Evolutionary conservation across 2,888 invertebrate species (phyloP), one percentile per base, ranked within the genome.

Genomic region (Scaptomyza polygonia): DNA sequence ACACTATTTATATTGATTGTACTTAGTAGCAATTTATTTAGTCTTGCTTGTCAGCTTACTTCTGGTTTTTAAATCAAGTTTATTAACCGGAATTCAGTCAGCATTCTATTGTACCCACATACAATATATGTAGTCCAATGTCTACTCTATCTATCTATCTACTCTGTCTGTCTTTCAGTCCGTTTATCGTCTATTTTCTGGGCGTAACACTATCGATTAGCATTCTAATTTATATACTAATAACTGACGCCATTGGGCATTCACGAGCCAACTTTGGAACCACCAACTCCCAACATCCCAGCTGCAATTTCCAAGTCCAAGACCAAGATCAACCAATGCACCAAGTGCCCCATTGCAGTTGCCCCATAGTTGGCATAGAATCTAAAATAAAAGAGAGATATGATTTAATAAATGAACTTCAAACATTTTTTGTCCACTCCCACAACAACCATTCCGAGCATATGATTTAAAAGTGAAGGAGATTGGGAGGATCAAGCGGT

Each of bases 31-130:
- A 76, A 88, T 87, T 87, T 75, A 82, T 82, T 69, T 56, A 56
- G 62, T 54, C 56, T 51, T 58, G 53, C 11, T n/a, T 43, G 57
- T 48, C 51, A 64, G 65, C 72, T 73, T 61, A 88, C 77, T 85
- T 88, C 85, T 85, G 88, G 88, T 85, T 86, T 86, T 88, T 86
- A 73, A 88, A 84, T 88, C 88, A 83, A 86, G 86, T 88, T 85
- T 85, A 83, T 85, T 79, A 88, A 85, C 88, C 88, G 88, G 85
- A 85, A 86, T 85, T 85, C 48, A 45, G 5, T 51, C 43, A 57
- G 49, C 73, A 73, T 63, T 36, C 36, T 72, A 72, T 77, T 77
- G 71, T 82, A 57, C 27, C 53, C n/a, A 48, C 6, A n/a, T 16
- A 8, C 8, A 42, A 11, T 25, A 25, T 25, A 21, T n/a, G n/a